Percentiles rank a stretch among this genome's conserved stretches.
Conservation (phyloP, 2,113 vertebrate species). For the Psittacus erithacus region DNA sequence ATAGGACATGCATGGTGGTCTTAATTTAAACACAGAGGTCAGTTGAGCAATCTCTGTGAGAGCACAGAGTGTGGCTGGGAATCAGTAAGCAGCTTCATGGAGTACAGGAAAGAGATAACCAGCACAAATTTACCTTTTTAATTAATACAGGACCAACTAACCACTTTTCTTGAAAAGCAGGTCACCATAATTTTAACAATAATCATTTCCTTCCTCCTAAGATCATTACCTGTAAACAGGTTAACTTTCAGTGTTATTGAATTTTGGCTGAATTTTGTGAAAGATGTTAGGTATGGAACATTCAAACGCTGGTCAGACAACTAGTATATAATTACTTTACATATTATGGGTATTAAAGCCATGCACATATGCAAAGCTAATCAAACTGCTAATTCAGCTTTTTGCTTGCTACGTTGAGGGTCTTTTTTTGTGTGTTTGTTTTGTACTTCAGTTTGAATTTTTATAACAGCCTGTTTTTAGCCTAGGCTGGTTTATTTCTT, state of each 20-base stretch:
- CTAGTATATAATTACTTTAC: background rate
- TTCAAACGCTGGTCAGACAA: background rate
- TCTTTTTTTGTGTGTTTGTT: background rate
- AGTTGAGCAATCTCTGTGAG: background rate
- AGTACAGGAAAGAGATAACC: background rate
- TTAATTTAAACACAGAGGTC: background rate
- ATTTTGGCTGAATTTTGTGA: background rate
- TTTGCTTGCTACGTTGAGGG: background rate
- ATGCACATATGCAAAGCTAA: background rate
- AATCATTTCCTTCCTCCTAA: background rate
- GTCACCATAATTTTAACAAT: background rate
- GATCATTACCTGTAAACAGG: background rate
- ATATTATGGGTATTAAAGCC: background rate
- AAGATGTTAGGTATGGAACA: background rate
- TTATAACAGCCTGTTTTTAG: background rate
- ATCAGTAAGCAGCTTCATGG: background rate
- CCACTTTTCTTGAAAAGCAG: background rate
- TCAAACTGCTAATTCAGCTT: background rate
- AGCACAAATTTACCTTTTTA: background rate
- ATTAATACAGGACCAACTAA: background rate
- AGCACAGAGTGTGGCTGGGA: background rate
- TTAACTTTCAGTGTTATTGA: background rate
- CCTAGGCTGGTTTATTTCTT: background rate
- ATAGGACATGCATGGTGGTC: background rate
- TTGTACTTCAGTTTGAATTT: background rate